These are phyloP conservation scores for Timema cristinae DNA, from an alignment of 2,888 invertebrate genomes.

Conservation along the genomic window DNA sequence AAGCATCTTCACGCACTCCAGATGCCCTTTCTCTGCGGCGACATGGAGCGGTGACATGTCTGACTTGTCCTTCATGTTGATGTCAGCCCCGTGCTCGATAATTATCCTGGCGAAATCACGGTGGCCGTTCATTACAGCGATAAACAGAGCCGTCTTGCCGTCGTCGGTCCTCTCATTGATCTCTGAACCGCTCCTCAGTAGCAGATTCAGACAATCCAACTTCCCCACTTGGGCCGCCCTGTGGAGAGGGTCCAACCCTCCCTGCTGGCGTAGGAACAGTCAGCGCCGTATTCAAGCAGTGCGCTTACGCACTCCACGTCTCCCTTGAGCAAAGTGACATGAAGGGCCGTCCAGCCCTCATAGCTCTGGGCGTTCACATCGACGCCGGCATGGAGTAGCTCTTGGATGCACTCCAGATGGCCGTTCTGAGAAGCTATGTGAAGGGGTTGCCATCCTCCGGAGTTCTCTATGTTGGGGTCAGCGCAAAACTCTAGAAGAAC, in stretches of 20 bases:
- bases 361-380: constrained; percentile 1
- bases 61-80: background rate
- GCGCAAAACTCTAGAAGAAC: constrained; percentile 18
- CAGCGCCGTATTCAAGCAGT: constrained; percentile 18
- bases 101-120: constrained; percentile 11
- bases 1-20: constrained; percentile 17
- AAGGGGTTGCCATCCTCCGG: constrained; percentile 13
- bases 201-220: constrained; percentile 17
- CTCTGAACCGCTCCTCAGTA: constrained; percentile 20
- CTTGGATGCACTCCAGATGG: constrained; percentile 1
- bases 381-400: constrained; percentile 2
- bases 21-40: constrained; percentile 16
- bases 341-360: constrained; percentile 18
- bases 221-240: constrained; percentile 10
- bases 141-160: constrained; percentile 15
- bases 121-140: constrained; percentile 7
- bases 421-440: constrained; percentile 17
- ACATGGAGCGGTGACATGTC: constrained; percentile 18
- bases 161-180: constrained; percentile 9
- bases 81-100: background rate
- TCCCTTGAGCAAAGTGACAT: constrained; percentile 10
- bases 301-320: constrained; percentile 10
- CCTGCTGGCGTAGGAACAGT: constrained; percentile 8
- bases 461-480: background rate
- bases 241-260: constrained; percentile 21